Base-by-base conservation (phyloP, 1,140 invertebrate species). In the Cydia fagiglandana region DNA sequence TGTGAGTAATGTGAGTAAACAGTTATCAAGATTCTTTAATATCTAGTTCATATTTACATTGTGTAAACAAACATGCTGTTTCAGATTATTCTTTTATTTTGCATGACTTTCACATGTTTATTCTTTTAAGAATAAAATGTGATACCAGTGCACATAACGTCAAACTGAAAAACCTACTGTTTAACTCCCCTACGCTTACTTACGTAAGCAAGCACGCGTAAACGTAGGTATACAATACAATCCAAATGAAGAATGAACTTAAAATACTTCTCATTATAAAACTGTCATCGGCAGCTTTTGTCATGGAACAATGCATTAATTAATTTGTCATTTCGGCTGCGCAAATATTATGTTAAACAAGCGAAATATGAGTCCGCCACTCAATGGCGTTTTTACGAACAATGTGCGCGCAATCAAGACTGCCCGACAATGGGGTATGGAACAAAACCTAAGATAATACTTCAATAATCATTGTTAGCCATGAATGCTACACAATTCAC, bases 231-330 rank as follows among this genome's bases (percentile, higher is more conserved):
- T 34, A 34, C 30, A 2, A 24, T 61, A 24, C 56, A 17, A 61
- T 61, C 56, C 20, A 24, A 61, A 61, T 24, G 56, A 61, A 24
- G 9, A 24, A 30, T 30, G 53, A 61, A 61, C 56, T 61, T 61
- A 61, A 24, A 61, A 61, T 24, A 70, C 38, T 15, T 70, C n/a
- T 17, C 66, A 70, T 38, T 70, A 70, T 70, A 70, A 68, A 56
- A 61, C 56, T 70, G 66, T 34, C 66, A 70, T 9, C 34, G 34
- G 13, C n/a, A 70, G 70, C 79, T 81, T 82, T 83, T 85, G 79
- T 84, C 70, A 4, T 70, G 79, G 76, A 84, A 88, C 85, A 86
- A 88, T 84, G 77, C 78, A 77, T 78, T 88, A 88, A 88, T 86
- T 86, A 84, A 86, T 86, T 80, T 85, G 82, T 83, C 82, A 83